These are phyloP conservation scores for Blera fallax DNA, from an alignment of 2,888 invertebrate genomes.

Conservation along the genomic window DNA sequence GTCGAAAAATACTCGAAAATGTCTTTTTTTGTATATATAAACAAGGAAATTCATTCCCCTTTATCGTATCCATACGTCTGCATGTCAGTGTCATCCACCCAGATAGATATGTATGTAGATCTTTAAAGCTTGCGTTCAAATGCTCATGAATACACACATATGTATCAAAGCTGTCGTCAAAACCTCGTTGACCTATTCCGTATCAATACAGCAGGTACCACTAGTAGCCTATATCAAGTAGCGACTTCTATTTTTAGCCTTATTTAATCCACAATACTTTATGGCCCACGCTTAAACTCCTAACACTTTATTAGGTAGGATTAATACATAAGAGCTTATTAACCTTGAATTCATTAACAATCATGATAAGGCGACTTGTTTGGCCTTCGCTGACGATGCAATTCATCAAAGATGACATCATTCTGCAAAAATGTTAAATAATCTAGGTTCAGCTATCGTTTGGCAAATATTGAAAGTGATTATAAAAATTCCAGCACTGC, in stretches of 20 bases:
- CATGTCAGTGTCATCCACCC: too few relatives aligned
- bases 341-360: background rate
- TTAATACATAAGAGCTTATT: background rate
- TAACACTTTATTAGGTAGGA: background rate
- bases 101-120: too few relatives aligned
- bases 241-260: background rate
- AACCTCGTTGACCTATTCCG: background rate
- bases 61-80: too few relatives aligned
- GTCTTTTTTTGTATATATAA: too few relatives aligned
- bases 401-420: slow-evolving; percentile 34
- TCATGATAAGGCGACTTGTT: slow-evolving; percentile 27
- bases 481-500: slow-evolving; percentile 9
- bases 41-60: too few relatives aligned
- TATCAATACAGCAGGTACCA: background rate
- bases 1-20: too few relatives aligned
- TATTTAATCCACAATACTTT: background rate
- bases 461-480: slow-evolving; percentile 2
- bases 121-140: too few relatives aligned
- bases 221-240: background rate
- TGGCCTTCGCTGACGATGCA: slow-evolving; percentile 31
- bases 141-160: too few relatives aligned
- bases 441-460: background rate
- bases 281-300: background rate
- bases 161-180: too few relatives aligned
- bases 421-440: slow-evolving; percentile 1